phyloP scores from a whole-genome alignment of 1,140 invertebrate species.

The Hycleus cichorii region DNA sequence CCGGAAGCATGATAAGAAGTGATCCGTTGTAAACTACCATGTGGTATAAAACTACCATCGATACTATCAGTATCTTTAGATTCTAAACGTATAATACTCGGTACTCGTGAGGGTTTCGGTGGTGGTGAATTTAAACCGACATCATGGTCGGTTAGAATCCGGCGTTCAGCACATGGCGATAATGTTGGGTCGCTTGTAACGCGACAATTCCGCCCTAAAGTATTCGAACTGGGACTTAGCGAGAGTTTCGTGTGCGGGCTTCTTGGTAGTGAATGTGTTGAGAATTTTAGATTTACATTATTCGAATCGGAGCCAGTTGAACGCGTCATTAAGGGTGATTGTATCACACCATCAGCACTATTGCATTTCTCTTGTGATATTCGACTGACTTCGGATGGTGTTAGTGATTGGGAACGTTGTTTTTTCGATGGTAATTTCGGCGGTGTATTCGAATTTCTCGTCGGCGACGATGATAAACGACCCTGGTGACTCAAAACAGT shows the following conservation, averaged over 20 bases:
- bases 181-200: conserved; percentile 52
- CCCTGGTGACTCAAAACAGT: conserved; percentile 19
- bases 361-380: conserved; percentile 50
- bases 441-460: conserved; percentile 47
- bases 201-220: conserved; percentile 39
- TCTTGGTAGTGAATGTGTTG: conserved; percentile 50
- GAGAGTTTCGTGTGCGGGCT: conserved; percentile 35
- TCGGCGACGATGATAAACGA: conserved; percentile 43
- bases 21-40: conserved; percentile 43
- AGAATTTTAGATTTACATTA: conserved; percentile 43
- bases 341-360: conserved; percentile 55
- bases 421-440: conserved; percentile 59
- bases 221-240: conserved; percentile 34
- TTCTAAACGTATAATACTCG: conserved; percentile 42
- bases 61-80: conserved; percentile 39
- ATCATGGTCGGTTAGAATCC: conserved; percentile 31
- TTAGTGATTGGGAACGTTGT: conserved; percentile 59
- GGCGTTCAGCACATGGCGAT: conserved; percentile 43
- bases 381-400: conserved; percentile 48
- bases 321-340: conserved; percentile 39
- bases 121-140: conserved; percentile 48
- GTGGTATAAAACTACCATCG: conserved; percentile 23
- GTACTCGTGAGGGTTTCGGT: conserved; percentile 63
- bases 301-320: conserved; percentile 36
- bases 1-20: conserved; percentile 71